Conservation (phyloP, 2,797 vertebrate genomes). For the Danio aesculapii region DNA sequence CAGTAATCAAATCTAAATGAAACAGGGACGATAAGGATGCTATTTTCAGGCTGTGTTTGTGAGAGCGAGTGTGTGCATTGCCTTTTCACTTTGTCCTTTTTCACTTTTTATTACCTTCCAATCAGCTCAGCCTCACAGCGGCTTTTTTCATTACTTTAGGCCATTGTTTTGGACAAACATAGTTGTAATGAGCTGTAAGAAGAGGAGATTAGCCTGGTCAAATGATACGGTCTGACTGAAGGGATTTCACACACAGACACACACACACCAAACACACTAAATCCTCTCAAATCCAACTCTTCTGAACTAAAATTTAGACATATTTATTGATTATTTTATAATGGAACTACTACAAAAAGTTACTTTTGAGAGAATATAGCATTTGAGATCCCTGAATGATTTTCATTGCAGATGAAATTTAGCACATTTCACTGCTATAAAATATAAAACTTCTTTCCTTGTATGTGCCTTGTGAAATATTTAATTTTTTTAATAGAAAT, state of each 20-base stretch:
- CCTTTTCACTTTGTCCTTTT: constrained; percentile 83
- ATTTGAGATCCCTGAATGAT: too few relatives aligned
- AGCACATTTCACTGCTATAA: too few relatives aligned
- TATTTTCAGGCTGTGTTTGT: constrained; percentile 84
- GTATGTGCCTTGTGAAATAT: too few relatives aligned
- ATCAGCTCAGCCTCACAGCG: constrained; percentile 90
- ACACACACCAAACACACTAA: constrained; percentile 33
- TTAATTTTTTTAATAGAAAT: too few relatives aligned
- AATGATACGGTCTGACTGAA: constrained; percentile 67
- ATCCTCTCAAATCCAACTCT: constrained; percentile 38
- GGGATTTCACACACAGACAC: constrained; percentile 60
- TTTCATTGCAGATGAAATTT: too few relatives aligned
- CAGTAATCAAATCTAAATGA: constrained; percentile 99
- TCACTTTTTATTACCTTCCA: constrained; percentile 98
- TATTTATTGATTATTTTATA: not conserved
- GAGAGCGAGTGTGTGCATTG: constrained; percentile 65
- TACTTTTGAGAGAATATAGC: too few relatives aligned
- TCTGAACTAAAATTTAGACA: not conserved
- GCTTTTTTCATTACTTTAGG: constrained; percentile 90
- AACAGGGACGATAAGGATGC: constrained; percentile 99
- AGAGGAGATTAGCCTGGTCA: constrained; percentile 73
- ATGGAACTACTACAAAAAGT: too few relatives aligned
- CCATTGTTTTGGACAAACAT: constrained; percentile 92
- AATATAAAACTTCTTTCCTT: too few relatives aligned
- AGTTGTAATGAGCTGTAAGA: constrained; percentile 87